phyloP scores from a whole-genome alignment of 2,113 vertebrate species.

The Bubo blakistoni region DNA sequence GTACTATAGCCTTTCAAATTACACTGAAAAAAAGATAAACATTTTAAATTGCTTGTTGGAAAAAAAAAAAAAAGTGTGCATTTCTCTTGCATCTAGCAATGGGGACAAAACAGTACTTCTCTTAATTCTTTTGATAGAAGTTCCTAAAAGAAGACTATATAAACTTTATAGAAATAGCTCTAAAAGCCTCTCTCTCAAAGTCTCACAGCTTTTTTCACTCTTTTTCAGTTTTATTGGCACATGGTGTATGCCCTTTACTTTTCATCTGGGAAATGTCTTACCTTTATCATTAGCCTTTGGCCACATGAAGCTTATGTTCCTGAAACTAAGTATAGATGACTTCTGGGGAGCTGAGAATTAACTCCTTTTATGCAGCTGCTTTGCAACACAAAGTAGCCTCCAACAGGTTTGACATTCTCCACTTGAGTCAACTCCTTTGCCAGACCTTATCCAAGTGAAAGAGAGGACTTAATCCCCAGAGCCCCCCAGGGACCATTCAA shows the following conservation, averaged over 20 bases:
- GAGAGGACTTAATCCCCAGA: background rate
- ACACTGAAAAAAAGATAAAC: background rate
- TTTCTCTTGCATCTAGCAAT: background rate
- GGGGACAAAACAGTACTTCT: background rate
- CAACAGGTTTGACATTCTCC: slow-evolving; percentile 15
- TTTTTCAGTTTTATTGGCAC: background rate
- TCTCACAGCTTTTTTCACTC: background rate
- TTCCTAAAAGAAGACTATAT: background rate
- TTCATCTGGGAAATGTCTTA: background rate
- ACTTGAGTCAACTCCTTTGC: background rate
- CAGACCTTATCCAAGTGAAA: background rate
- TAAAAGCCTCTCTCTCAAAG: background rate
- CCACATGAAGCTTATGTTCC: background rate
- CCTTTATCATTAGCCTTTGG: background rate
- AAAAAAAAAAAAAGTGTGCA: background rate
- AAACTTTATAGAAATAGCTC: background rate
- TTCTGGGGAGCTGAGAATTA: slow-evolving; percentile 21
- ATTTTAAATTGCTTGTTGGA: background rate
- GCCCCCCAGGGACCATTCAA: background rate
- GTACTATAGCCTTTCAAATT: background rate
- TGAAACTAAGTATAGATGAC: background rate
- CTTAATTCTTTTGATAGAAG: background rate
- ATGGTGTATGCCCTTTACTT: background rate
- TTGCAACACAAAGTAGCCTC: slow-evolving; percentile 38
- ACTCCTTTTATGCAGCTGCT: background rate